These are phyloP conservation scores for Poicephalus meyeri DNA, from an alignment of 2,113 vertebrate species.

Conservation along the genomic window DNA sequence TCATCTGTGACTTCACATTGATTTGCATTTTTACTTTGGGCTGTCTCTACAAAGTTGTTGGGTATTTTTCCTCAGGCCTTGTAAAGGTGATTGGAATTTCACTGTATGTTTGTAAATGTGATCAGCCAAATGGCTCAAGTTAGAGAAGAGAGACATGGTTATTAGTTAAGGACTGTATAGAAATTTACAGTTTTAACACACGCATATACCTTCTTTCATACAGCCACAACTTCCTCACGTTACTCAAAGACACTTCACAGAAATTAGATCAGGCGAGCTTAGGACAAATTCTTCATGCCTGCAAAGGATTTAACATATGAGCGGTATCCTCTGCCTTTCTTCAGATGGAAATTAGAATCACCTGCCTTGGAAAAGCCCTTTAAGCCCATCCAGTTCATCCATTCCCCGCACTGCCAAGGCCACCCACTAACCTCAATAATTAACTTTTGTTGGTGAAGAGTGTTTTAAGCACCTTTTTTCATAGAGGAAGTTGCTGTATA, in stretches of 20 bases:
- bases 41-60: neutral
- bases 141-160: neutral
- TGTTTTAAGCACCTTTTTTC: neutral
- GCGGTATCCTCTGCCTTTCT: neutral
- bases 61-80: neutral
- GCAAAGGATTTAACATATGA: neutral
- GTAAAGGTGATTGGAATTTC: neutral
- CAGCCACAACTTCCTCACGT: neutral
- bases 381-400: too few species aligned
- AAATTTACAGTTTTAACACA: neutral
- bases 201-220: neutral
- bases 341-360: neutral
- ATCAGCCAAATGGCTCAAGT: neutral
- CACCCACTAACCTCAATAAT: too few species aligned
- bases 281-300: neutral
- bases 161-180: neutral
- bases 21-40: neutral
- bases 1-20: neutral
- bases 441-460: neutral
- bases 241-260: neutral
- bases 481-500: neutral
- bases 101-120: neutral
- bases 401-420: too few species aligned
- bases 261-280: neutral
- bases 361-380: neutral